Evolutionary conservation across 2,888 invertebrate genomes (phyloP), one percentile per base, ranked within the genome.

Genomic region (Eilema sororculum): DNA sequence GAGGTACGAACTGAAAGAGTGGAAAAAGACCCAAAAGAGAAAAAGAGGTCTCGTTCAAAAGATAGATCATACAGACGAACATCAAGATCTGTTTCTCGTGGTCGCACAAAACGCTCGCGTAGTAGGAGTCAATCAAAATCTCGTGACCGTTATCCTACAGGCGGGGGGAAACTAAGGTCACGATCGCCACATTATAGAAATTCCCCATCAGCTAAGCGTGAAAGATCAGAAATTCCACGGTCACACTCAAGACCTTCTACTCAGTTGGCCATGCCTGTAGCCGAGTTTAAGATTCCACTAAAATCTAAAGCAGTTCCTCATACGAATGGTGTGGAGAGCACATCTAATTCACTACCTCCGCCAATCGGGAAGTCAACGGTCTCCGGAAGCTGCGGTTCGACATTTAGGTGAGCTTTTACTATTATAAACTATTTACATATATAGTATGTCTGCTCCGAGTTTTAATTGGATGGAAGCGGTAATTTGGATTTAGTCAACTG

Each of bases 351-450:
- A 0, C 80, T 89, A 79, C 93, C 94, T 0, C 94, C 93, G 10
- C 93, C 93, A 0, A 76, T 90, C 75, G 87, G 95, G 69, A 94
- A 94, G 74, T 87, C 90, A 0, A 94, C 94, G 0, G 81, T 92
- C 3, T 95, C 95, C 2, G 95, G 95, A 83, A 93, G 94, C 74
- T 95, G 95, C 1, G 91, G 93, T 65, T 89, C 93, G 3, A 92
- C 93, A 0, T 79, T 90, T 74, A 93, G 95, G 94, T 95, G 83
- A 80, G 80, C 62, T 64, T 66, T 56, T 59, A 22, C 58, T 24
- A n/a, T n/a, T n/a, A n/a, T n/a, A n/a, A n/a, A n/a, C n/a, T n/a
- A n/a, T n/a, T n/a, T n/a, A 3, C 12, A 0, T 12, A 33, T 13
- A 12, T 37, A 37, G 16, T n/a, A n/a, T n/a, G n/a, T 3, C 16